Evolutionary conservation across 2,113 vertebrate genomes (phyloP), one percentile per base, ranked within the genome.

Genomic region (Barnardius zonarius): DNA sequence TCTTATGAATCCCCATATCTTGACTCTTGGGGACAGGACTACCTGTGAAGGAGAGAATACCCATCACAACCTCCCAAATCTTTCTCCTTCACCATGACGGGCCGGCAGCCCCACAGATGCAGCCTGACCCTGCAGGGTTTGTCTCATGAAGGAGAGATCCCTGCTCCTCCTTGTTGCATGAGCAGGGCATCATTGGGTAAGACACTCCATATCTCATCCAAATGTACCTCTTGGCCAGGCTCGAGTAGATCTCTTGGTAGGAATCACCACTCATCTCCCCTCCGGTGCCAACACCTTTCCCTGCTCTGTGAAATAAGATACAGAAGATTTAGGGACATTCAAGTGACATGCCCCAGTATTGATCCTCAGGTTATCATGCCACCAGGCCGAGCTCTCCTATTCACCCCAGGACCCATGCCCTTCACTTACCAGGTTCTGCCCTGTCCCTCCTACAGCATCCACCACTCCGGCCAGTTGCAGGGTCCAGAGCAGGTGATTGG

Each of bases 151-250:
- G 30, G 17, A 22, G 8, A 75, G 62, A 64, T 62, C 61, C 76
- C 52, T 5, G 2, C 46, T 72, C 37, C 44, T 81, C 44, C 39
- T 33, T 39, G 35, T 25, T 13, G 9, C 33, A 13, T 5, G 14
- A 9, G 39, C n/a, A 31, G 46, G 3, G 13, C 4, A 8, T n/a
- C 54, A 89, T 11, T 19, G 4, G 35, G 63, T 33, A 75, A 28
- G 24, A 69, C 39, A 51, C 5, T 5, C 35, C 0, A 3, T 75
- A 30, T 17, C 22, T 66, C 37, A 61, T 16, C 46, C 41, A 67
- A 61, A 55, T 0, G 1, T 13, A 24, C 48, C 30, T 83, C n/a
- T 39, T 1, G 1, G 6, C 15, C 9, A 20, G 61, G 25, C 68
- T 55, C 0, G 0, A 55, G 43, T 28, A 72, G 39, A n/a, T 78